phyloP scores from a whole-genome alignment of 2,888 invertebrate genomes.

The Spisula subtruncata region DNA sequence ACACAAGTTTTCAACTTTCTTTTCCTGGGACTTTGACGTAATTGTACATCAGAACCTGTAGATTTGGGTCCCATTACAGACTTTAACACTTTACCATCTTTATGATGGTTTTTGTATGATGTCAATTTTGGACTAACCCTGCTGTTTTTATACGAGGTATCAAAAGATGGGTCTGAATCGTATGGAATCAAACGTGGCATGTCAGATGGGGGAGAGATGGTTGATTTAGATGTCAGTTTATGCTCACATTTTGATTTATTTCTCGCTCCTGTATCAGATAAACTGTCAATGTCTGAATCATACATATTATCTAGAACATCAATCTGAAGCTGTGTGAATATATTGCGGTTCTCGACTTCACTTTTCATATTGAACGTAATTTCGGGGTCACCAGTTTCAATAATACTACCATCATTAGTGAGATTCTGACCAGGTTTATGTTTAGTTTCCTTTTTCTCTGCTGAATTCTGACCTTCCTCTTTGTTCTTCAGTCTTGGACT shows the following conservation, averaged over 20 bases:
- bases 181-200: slow-evolving; percentile 68
- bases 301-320: slow-evolving; percentile 53
- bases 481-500: slow-evolving; percentile 72
- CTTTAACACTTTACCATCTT: neutral
- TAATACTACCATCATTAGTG: slow-evolving; percentile 24
- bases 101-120: slow-evolving; percentile 39
- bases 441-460: neutral
- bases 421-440: slow-evolving; percentile 45
- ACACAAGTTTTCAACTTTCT: slow-evolving; percentile 19
- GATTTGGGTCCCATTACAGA: slow-evolving; percentile 34
- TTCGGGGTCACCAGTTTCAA: slow-evolving; percentile 61
- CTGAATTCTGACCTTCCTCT: slow-evolving; percentile 23
- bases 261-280: slow-evolving; percentile 22
- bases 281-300: slow-evolving; percentile 40
- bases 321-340: slow-evolving; percentile 66
- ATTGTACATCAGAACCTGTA: slow-evolving; percentile 21
- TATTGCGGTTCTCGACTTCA: slow-evolving; percentile 55
- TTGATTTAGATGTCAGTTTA: slow-evolving; percentile 18
- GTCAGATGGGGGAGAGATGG: slow-evolving; percentile 36
- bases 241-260: slow-evolving; percentile 32
- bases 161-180: slow-evolving; percentile 56
- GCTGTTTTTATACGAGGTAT: slow-evolving; percentile 46
- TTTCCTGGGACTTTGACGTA: slow-evolving; percentile 56
- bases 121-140: slow-evolving; percentile 58
- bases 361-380: slow-evolving; percentile 59